Evolutionary conservation across 2,113 vertebrate species (phyloP).

Genomic region (Butastur rufipennis): DNA sequence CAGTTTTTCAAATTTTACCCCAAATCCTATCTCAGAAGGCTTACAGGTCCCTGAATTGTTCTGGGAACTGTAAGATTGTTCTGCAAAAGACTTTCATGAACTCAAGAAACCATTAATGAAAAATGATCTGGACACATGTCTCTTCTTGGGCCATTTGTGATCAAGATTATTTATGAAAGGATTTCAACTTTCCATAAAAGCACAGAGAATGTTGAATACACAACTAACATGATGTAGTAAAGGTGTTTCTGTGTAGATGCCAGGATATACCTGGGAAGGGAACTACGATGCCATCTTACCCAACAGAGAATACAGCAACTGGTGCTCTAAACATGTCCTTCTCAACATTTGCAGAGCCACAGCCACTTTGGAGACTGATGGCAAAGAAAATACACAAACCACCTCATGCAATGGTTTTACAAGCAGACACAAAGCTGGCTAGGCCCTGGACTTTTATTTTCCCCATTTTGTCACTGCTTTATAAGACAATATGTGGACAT

Average conservation of each 20-base stretch:
- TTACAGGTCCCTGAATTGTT: background rate
- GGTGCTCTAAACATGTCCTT: background rate
- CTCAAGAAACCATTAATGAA: background rate
- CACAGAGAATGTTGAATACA: background rate
- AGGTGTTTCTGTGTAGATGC: background rate
- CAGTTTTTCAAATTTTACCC: background rate
- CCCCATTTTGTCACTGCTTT: background rate
- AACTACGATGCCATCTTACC: background rate
- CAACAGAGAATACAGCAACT: background rate
- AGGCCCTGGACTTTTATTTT: background rate
- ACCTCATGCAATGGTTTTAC: background rate
- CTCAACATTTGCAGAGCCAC: background rate
- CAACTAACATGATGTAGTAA: background rate
- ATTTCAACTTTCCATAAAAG: background rate
- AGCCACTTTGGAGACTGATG: background rate
- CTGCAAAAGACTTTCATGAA: background rate
- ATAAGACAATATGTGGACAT: background rate
- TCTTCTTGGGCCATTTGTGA: background rate
- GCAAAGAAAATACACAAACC: background rate
- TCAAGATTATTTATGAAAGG: background rate
- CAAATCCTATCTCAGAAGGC: background rate
- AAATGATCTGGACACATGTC: background rate
- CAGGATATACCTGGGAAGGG: background rate
- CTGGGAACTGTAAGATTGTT: background rate
- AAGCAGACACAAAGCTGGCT: background rate